A percentile compares a stretch with the other conserved stretches of the same genome.
These are phyloP conservation scores for Oscheius sp. DNA, from an alignment of 2,888 invertebrate genomes.

Conservation along the genomic window DNA sequence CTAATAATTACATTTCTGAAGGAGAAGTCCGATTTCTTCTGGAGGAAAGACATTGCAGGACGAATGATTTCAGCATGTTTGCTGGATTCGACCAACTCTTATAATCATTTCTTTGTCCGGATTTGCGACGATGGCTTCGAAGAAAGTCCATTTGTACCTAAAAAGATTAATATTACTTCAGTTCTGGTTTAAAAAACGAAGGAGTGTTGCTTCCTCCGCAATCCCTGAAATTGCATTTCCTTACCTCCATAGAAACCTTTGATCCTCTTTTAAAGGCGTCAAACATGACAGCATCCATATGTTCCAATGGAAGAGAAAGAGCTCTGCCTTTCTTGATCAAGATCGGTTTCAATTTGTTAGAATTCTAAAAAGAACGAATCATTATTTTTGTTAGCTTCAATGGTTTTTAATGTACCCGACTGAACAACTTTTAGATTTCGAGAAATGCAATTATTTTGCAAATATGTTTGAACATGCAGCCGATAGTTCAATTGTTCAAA, in stretches of 20 bases:
- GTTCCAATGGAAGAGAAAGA: conserved; percentile 35
- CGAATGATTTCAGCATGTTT: conserved; percentile 12
- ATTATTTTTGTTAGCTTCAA: too few species aligned
- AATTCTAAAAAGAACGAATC: too few species aligned
- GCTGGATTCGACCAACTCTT: conserved; percentile 17
- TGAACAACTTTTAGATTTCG: too few species aligned
- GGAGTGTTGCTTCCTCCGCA: too few species aligned
- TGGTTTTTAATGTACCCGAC: too few species aligned
- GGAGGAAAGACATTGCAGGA: conserved; percentile 14
- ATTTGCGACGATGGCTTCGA: not conserved
- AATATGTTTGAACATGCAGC: not conserved
- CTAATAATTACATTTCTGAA: conserved; percentile 1
- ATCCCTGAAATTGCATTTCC: too few species aligned
- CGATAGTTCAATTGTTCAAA: too few species aligned
- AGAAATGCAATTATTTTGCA: too few species aligned
- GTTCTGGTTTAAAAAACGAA: too few species aligned
- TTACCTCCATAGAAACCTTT: conserved; percentile 44
- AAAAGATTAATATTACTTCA: not conserved
- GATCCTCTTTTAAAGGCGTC: conserved; percentile 58
- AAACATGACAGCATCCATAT: conserved; percentile 62
- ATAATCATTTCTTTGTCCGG: not conserved
- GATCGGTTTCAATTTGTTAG: conserved; percentile 39
- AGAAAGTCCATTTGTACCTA: conserved; percentile 22
- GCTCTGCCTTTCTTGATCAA: conserved; percentile 33
- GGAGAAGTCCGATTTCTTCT: conserved; percentile 22